Evolutionary conservation across 2,113 vertebrate species (phyloP).

Genomic region (Phaethornis superciliosus): DNA sequence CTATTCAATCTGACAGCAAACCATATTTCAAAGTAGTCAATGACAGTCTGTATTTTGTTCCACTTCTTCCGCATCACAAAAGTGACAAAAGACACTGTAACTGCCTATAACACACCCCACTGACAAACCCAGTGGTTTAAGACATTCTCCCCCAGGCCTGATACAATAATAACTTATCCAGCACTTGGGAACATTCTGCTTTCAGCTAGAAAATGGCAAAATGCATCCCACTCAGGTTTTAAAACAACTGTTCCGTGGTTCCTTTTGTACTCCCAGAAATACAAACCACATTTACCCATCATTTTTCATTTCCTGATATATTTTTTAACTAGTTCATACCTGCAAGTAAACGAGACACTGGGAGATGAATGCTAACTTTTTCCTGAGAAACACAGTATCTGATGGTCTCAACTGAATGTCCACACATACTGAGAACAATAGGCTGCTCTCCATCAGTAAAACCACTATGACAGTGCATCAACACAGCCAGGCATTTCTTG

Average conservation of each 20-base stretch:
- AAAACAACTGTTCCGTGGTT: not conserved
- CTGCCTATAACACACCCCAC: not conserved
- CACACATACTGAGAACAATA: conserved; percentile 89
- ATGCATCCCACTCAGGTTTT: not conserved
- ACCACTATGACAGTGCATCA: conserved; percentile 90
- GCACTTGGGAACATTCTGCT: not conserved
- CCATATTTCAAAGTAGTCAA: not conserved
- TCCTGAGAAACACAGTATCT: conserved; percentile 97
- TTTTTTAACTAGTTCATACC: conserved; percentile 77
- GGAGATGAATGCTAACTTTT: conserved; percentile 97
- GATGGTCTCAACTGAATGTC: conserved; percentile 94
- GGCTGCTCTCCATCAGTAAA: conserved; percentile 94
- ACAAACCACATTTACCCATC: not conserved
- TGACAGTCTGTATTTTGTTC: not conserved
- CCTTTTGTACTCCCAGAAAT: not conserved
- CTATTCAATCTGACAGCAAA: not conserved
- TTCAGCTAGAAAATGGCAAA: not conserved
- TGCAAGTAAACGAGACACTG: conserved; percentile 94
- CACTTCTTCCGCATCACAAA: not conserved
- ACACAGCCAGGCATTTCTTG: conserved; percentile 87
- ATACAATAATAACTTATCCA: not conserved
- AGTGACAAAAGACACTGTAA: not conserved
- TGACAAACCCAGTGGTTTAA: not conserved
- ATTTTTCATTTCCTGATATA: not conserved
- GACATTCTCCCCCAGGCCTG: not conserved